A percentile compares a stretch with the other conserved stretches of the same genome.
Conservation (phyloP, 2,888 invertebrate species). For the Strigamia maritima region DNA sequence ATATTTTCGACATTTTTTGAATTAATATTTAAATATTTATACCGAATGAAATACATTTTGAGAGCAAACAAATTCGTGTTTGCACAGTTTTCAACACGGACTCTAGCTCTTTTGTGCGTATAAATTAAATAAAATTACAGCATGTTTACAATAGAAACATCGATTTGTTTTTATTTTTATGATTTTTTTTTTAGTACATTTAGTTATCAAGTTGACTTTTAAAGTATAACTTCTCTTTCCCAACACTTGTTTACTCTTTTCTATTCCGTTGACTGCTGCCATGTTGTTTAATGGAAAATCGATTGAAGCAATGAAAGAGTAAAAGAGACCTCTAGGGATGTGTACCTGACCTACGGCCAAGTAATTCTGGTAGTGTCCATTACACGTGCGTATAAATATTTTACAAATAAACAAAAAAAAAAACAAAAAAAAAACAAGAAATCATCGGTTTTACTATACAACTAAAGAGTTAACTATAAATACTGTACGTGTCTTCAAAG, state of each 20-base stretch:
- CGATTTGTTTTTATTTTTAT: background rate
- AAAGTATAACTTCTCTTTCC: background rate
- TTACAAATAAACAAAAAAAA: background rate
- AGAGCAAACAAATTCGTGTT: too few relatives aligned
- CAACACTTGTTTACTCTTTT: background rate
- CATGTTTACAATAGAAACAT: too few relatives aligned
- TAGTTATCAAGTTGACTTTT: conserved; percentile 1
- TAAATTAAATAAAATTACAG: too few relatives aligned
- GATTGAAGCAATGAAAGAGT: conserved; percentile 20
- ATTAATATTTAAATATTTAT: too few relatives aligned
- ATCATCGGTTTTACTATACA: too few relatives aligned
- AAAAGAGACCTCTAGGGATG: conserved; percentile 28
- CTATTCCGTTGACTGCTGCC: conserved; percentile 11
- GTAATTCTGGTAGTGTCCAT: conserved; percentile 9
- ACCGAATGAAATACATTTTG: too few relatives aligned
- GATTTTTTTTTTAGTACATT: background rate
- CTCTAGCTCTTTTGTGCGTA: too few relatives aligned
- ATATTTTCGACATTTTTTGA: too few relatives aligned
- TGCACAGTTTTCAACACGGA: too few relatives aligned
- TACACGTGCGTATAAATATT: background rate
- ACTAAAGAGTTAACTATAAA: background rate
- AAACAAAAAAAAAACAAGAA: background rate
- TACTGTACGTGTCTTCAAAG: background rate
- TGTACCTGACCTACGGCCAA: conserved; percentile 9
- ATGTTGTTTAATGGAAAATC: conserved; percentile 32